Percentiles rank a stretch among this genome's conserved stretches.
phyloP scores from a whole-genome alignment of 2,888 invertebrate species.

The Meta bourneti region DNA sequence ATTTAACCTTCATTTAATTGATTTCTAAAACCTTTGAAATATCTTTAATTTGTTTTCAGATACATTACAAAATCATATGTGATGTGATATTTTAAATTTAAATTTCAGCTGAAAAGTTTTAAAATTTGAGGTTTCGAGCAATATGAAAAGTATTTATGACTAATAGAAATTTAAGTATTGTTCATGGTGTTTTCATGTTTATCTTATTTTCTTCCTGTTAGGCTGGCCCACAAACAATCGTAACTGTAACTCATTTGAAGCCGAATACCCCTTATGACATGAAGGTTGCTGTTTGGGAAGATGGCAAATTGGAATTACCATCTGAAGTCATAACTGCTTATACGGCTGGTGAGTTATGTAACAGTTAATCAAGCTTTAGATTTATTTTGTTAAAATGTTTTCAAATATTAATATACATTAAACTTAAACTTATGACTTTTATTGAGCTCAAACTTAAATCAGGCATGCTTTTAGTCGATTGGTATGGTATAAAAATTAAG shows the following conservation, averaged over 20 bases:
- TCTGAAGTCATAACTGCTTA: constrained; percentile 79
- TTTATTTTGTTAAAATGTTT: neutral
- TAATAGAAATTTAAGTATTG: neutral
- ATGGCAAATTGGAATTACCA: constrained; percentile 77
- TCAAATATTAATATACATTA: neutral
- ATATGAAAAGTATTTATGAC: no score
- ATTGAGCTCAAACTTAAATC: no score
- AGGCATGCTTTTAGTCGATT: neutral
- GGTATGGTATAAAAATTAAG: neutral
- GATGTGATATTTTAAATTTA: no score
- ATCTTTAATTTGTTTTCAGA: no score
- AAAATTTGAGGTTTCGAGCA: no score
- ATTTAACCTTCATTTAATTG: no score
- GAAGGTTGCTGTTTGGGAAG: constrained; percentile 79
- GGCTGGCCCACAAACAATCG: constrained; percentile 78
- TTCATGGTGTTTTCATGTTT: neutral
- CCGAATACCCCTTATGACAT: constrained; percentile 78
- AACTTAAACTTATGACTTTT: no score
- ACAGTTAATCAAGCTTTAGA: neutral
- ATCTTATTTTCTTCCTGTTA: constrained; percentile 14
- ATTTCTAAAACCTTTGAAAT: no score
- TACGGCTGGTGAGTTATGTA: constrained; percentile 78
- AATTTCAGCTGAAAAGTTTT: no score
- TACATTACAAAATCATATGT: no score
- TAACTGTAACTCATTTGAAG: constrained; percentile 77